Evolutionary conservation across 2,888 invertebrate genomes (phyloP).

Genomic region (Euplagia quadripunctaria): DNA sequence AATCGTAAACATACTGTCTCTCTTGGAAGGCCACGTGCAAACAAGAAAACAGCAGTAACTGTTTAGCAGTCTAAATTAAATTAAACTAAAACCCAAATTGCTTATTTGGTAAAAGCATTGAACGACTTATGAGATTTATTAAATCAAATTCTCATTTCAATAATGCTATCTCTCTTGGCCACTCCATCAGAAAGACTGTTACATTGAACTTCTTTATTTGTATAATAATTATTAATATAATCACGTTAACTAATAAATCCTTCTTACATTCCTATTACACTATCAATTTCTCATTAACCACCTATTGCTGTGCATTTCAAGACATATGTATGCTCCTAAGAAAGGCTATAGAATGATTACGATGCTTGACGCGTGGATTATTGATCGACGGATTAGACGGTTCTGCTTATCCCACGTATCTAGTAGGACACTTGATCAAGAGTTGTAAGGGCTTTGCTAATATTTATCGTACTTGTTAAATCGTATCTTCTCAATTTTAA

Average conservation of each 20-base stretch:
- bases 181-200: background rate
- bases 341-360: slow-evolving; percentile 18
- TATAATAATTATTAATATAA: slow-evolving; percentile 5
- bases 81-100: too few relatives aligned
- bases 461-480: background rate
- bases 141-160: too few relatives aligned
- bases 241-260: slow-evolving; percentile 23
- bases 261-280: slow-evolving; percentile 15
- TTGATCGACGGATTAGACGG: slow-evolving; percentile 25
- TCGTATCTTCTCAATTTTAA: background rate
- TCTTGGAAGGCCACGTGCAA: too few relatives aligned
- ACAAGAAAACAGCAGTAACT: too few relatives aligned
- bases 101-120: too few relatives aligned
- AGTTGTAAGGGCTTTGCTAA: background rate
- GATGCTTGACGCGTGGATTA: slow-evolving; percentile 17
- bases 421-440: slow-evolving; percentile 8
- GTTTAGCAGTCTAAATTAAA: too few relatives aligned
- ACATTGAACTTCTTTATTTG: background rate
- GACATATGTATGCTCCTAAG: slow-evolving; percentile 24
- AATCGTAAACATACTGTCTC: too few relatives aligned
- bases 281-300: slow-evolving; percentile 26
- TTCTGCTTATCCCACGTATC: slow-evolving; percentile 23
- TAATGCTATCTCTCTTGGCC: too few relatives aligned
- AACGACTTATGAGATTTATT: too few relatives aligned
- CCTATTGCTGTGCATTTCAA: slow-evolving; percentile 10